phyloP scores from a whole-genome alignment of 2,797 vertebrate species.

The Silurus lanzhouensis region DNA sequence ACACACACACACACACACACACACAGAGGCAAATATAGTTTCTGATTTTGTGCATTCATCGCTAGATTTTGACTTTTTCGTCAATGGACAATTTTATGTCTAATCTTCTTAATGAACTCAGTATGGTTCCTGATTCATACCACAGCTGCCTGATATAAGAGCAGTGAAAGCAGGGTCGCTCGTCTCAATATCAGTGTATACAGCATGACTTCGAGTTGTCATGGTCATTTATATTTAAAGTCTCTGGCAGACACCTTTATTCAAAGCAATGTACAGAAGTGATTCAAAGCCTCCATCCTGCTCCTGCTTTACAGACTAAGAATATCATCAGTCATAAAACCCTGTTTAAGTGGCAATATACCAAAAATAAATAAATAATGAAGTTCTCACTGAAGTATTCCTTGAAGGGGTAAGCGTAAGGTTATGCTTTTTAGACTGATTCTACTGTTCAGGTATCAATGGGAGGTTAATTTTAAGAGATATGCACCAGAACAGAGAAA shows the following conservation, averaged over 20 bases:
- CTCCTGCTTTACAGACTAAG: background rate
- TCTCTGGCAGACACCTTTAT: background rate
- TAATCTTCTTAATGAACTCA: too few relatives aligned
- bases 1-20: constrained; percentile 1
- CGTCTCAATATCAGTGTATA: background rate
- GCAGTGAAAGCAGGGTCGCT: background rate
- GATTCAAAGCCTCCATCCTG: background rate
- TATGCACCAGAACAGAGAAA: background rate
- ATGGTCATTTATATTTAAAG: background rate
- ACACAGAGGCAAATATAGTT: background rate
- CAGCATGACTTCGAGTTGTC: background rate
- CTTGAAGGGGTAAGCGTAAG: background rate
- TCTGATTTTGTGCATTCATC: too few relatives aligned
- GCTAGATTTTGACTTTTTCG: too few relatives aligned
- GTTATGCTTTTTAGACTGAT: background rate
- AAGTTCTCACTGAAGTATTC: background rate
- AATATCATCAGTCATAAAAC: background rate
- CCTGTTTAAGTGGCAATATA: background rate
- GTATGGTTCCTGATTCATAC: background rate
- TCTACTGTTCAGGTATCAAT: background rate
- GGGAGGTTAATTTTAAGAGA: background rate
- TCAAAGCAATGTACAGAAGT: background rate
- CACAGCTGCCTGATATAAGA: background rate
- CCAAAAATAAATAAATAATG: background rate
- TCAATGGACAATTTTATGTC: too few relatives aligned